Percentiles rank a stretch among this genome's conserved stretches.
phyloP scores from a whole-genome alignment of 2,888 invertebrate species.

The Schizotus pectinicornis region DNA sequence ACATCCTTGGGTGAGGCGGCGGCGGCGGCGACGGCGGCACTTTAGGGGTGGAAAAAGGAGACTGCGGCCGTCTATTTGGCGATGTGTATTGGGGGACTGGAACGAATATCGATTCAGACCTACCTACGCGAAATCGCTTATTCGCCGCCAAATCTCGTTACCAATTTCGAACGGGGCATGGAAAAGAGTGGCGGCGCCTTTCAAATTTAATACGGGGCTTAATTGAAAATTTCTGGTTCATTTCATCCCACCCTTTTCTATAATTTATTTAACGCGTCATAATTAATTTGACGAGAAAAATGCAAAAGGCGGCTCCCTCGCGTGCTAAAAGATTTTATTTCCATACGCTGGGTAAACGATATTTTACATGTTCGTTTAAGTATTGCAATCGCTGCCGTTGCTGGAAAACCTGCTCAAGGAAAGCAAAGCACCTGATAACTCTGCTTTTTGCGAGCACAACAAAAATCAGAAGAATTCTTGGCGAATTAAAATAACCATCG shows the following conservation, averaged over 20 bases:
- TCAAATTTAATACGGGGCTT: constrained; percentile 19
- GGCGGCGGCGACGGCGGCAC: constrained; percentile 11
- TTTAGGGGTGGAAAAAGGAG: constrained; percentile 16
- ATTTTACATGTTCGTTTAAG: too few relatives aligned
- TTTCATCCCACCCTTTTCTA: constrained; percentile 19
- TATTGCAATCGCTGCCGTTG: too few relatives aligned
- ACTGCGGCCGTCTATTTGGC: constrained; percentile 14
- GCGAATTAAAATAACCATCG: too few relatives aligned
- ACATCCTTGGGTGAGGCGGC: background rate
- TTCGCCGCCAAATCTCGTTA: constrained; percentile 2
- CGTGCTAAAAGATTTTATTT: too few relatives aligned
- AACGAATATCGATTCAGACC: constrained; percentile 25
- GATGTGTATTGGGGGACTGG: constrained; percentile 20
- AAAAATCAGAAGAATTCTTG: too few relatives aligned
- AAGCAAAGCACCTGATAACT: too few relatives aligned
- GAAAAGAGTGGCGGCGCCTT: constrained; percentile 8
- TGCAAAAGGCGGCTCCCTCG: too few relatives aligned
- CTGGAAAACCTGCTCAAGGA: too few relatives aligned
- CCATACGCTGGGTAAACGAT: too few relatives aligned
- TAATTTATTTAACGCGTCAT: constrained; percentile 20
- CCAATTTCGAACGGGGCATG: background rate
- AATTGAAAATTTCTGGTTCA: constrained; percentile 25
- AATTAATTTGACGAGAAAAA: constrained; percentile 3
- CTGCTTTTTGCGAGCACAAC: too few relatives aligned
- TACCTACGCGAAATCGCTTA: constrained; percentile 27